These are phyloP conservation scores for Pimephales promelas DNA, from an alignment of 2,113 vertebrate species.

Conservation along the genomic window DNA sequence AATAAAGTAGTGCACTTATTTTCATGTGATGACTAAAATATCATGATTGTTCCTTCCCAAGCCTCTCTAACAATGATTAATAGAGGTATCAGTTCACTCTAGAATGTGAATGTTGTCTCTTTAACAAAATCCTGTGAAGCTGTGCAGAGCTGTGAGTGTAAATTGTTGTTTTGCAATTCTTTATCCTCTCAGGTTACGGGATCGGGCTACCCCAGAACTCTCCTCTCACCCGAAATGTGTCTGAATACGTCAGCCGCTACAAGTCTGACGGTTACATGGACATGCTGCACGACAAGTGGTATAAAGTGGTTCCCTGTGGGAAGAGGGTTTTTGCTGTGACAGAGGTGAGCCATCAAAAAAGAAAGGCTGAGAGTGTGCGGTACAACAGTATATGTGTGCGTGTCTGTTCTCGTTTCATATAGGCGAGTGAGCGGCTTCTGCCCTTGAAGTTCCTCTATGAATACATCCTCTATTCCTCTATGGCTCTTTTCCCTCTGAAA, in stretches of 20 bases:
- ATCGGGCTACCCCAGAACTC: constrained; percentile 93
- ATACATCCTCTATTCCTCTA: background rate
- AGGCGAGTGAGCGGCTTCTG: background rate
- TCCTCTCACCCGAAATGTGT: constrained; percentile 90
- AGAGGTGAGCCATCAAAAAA: constrained; percentile 77
- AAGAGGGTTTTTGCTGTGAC: constrained; percentile 94
- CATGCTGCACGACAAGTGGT: constrained; percentile 96
- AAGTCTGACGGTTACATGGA: constrained; percentile 97
- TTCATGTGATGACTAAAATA: background rate
- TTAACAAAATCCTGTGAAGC: background rate
- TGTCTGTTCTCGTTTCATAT: constrained; percentile 51
- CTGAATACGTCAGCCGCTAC: constrained; percentile 91
- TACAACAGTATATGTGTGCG: constrained; percentile 63
- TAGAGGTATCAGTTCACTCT: constrained; percentile 1
- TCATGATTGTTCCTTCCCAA: background rate
- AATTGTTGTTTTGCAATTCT: constrained; percentile 8
- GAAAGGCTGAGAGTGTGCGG: constrained; percentile 47
- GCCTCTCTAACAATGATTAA: constrained; percentile 25
- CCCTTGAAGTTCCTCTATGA: constrained; percentile 7
- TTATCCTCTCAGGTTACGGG: constrained; percentile 83
- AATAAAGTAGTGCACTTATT: background rate
- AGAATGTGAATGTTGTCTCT: background rate
- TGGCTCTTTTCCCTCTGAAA: constrained; percentile 18
- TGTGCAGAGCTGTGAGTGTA: background rate
- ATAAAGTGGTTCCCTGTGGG: constrained; percentile 91